These are phyloP conservation scores for Channa maculata DNA, from an alignment of 2,113 vertebrate species.

Conservation along the genomic window DNA sequence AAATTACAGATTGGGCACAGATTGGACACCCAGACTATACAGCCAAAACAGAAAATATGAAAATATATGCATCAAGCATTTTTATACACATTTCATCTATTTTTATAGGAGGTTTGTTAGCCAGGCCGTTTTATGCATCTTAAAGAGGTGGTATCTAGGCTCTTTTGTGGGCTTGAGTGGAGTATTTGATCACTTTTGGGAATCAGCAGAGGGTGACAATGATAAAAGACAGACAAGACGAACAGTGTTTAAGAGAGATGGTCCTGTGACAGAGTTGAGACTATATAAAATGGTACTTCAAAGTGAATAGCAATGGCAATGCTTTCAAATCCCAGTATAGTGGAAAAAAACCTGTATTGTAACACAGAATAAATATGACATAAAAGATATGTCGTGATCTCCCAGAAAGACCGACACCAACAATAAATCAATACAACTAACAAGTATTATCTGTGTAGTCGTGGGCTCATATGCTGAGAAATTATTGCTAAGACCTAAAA, in stretches of 20 bases:
- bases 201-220: constrained; percentile 30
- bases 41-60: neutral
- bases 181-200: constrained; percentile 16
- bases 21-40: neutral
- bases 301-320: neutral
- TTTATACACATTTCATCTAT: constrained; percentile 30
- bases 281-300: constrained; percentile 20
- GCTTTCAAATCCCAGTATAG: neutral
- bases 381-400: too few relatives aligned
- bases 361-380: too few relatives aligned
- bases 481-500: too few relatives aligned
- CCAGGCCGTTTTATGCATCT: constrained; percentile 24
- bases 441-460: too few relatives aligned
- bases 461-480: too few relatives aligned
- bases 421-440: neutral
- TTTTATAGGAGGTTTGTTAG: constrained; percentile 40
- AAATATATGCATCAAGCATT: constrained; percentile 10
- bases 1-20: constrained; percentile 6
- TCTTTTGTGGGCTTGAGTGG: constrained; percentile 15
- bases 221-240: constrained; percentile 53
- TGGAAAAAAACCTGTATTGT: neutral
- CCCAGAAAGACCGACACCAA: neutral
- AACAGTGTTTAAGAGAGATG: constrained; percentile 49
- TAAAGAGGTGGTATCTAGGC: constrained; percentile 24
- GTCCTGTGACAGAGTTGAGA: constrained; percentile 19